Conservation (phyloP, 1,140 invertebrate species). For the Condylostylus longicornis region DNA sequence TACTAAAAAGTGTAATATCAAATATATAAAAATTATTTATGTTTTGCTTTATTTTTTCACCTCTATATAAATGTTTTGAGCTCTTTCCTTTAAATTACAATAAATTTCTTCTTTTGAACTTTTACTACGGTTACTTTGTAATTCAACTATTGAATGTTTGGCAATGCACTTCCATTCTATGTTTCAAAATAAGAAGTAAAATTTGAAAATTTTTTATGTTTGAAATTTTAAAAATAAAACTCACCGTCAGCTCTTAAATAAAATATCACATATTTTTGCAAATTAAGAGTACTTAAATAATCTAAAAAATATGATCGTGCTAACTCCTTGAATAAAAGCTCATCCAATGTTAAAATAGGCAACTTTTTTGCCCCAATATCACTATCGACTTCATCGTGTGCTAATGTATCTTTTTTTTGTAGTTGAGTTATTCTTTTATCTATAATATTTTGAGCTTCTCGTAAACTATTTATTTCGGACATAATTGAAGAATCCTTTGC, state of each 20-base stretch:
- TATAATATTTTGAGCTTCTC: slow-evolving; percentile 4
- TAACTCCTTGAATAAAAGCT: slow-evolving; percentile 6
- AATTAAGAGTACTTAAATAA: slow-evolving; percentile 5
- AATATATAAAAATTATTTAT: no score
- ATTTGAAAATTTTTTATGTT: no score
- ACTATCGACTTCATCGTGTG: neutral
- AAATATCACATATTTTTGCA: slow-evolving; percentile 8
- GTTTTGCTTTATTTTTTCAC: neutral
- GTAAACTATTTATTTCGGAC: slow-evolving; percentile 3
- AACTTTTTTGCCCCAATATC: neutral
- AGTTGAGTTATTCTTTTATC: slow-evolving; percentile 4
- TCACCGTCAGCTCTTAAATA: slow-evolving; percentile 6
- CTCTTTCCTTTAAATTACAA: slow-evolving; percentile 1
- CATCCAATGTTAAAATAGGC: slow-evolving; percentile 5
- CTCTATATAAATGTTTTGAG: slow-evolving; percentile 3
- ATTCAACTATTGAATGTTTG: neutral
- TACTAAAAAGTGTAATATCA: no score
- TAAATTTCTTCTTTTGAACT: neutral
- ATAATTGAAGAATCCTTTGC: no score
- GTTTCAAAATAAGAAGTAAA: neutral
- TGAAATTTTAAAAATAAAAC: neutral
- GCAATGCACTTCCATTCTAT: slow-evolving; percentile 3
- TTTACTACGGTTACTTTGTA: slow-evolving; percentile 3
- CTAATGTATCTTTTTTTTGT: slow-evolving; percentile 1
- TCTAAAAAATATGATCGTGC: slow-evolving; percentile 6